Conservation (phyloP, 2,113 vertebrate genomes). For the Bostrychus sinensis region DNA sequence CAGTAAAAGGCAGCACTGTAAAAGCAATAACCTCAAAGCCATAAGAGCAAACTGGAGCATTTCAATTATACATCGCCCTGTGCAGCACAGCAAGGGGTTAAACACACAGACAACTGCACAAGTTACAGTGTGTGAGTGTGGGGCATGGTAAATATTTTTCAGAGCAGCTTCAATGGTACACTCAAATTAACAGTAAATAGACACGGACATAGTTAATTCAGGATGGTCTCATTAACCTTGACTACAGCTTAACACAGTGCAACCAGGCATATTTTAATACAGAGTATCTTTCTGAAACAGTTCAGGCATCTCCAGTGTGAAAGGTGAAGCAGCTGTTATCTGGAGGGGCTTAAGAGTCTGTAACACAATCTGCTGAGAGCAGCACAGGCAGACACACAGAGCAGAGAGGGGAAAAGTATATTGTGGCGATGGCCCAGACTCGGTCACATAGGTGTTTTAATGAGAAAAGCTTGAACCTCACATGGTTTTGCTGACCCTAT, state of each 20-base stretch:
- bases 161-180: constrained; percentile 13
- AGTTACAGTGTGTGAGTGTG: constrained; percentile 4
- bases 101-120: constrained; percentile 19
- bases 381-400: constrained; percentile 37
- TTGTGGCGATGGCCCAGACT: constrained; percentile 52
- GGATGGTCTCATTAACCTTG: constrained; percentile 53
- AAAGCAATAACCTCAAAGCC: constrained; percentile 19
- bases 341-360: constrained; percentile 50
- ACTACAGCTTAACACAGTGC: constrained; percentile 30
- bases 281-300: constrained; percentile 37
- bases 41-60: constrained; percentile 18
- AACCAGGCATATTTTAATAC: constrained; percentile 29
- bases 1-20: constrained; percentile 27
- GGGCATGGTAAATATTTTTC: constrained; percentile 32
- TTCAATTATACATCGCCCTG: constrained; percentile 24
- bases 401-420: constrained; percentile 47
- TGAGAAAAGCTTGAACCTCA: constrained; percentile 59
- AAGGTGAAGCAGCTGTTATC: constrained; percentile 78
- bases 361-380: constrained; percentile 74
- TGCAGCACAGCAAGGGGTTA: constrained; percentile 17
- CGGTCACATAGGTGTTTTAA: constrained; percentile 69
- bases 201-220: constrained; percentile 12
- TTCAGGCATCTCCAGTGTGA: constrained; percentile 56
- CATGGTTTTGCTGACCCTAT: constrained; percentile 62
- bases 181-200: constrained; percentile 21